Evolutionary conservation across 1,140 invertebrate genomes (phyloP).

Genomic region (Achatina immaculata): DNA sequence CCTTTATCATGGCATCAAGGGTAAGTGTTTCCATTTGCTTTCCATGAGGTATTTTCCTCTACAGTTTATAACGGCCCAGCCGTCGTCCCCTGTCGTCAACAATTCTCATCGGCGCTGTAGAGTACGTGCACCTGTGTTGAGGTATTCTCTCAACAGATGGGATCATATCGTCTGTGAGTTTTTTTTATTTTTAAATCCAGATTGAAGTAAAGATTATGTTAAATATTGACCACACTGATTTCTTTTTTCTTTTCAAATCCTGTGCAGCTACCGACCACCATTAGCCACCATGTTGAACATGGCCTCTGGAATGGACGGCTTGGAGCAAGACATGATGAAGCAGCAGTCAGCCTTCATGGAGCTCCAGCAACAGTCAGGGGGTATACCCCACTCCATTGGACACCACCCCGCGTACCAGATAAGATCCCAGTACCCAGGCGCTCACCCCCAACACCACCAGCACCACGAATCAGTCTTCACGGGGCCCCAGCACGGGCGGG

Average conservation of each 20-base stretch:
- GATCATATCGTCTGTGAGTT: too few species aligned
- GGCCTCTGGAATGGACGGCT: constrained; percentile 26
- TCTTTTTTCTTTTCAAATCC: too few species aligned
- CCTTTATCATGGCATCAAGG: too few species aligned
- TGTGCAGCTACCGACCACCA: constrained; percentile 29
- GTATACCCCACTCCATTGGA: constrained; percentile 20
- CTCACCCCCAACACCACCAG: constrained; percentile 25
- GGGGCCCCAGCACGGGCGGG: constrained; percentile 23
- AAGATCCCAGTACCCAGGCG: constrained; percentile 28
- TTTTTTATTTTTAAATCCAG: background rate
- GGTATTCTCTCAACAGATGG: too few species aligned
- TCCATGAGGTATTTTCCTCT: too few species aligned
- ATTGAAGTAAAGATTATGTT: background rate
- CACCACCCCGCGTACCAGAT: constrained; percentile 41
- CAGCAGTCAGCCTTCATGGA: constrained; percentile 42
- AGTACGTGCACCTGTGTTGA: too few species aligned
- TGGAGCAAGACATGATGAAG: constrained; percentile 38
- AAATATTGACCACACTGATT: background rate
- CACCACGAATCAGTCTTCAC: constrained; percentile 34
- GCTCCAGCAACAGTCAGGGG: constrained; percentile 32
- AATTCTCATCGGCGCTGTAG: too few species aligned
- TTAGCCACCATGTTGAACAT: constrained; percentile 41
- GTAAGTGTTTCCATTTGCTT: too few species aligned
- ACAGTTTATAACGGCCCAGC: too few species aligned
- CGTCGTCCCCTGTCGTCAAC: too few species aligned